These are phyloP conservation scores for Paraescarpia echinospica DNA, from an alignment of 1,140 invertebrate genomes.

Conservation along the genomic window DNA sequence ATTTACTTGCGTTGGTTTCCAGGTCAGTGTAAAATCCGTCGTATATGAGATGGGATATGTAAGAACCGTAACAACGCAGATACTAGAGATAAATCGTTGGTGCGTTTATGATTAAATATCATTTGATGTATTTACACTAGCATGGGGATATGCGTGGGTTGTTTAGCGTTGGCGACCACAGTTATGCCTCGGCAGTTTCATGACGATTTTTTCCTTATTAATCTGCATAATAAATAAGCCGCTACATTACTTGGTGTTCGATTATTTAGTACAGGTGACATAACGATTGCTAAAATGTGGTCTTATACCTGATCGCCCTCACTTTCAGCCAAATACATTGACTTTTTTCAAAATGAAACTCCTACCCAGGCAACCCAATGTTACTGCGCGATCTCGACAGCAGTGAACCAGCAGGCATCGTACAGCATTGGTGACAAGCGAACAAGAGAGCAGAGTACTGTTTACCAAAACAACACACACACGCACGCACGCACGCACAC, in stretches of 20 bases:
- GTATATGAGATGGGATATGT: background rate
- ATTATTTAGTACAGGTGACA: too few relatives aligned
- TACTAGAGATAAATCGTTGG: background rate
- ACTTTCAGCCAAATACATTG: too few relatives aligned
- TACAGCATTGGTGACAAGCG: background rate
- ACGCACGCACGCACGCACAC: background rate
- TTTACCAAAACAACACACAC: background rate
- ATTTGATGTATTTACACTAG: background rate
- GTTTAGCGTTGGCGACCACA: too few relatives aligned
- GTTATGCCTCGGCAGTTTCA: too few relatives aligned
- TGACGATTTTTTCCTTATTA: too few relatives aligned
- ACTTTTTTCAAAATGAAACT: background rate
- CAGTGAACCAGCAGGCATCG: background rate
- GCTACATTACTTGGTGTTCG: too few relatives aligned
- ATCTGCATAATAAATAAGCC: too few relatives aligned
- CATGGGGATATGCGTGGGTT: background rate
- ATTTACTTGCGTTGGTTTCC: background rate
- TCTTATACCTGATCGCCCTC: too few relatives aligned
- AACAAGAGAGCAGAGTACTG: background rate
- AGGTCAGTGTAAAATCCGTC: background rate
- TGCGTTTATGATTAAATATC: background rate
- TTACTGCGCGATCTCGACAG: background rate
- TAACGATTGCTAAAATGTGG: too few relatives aligned
- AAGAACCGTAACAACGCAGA: background rate
- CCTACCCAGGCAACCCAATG: background rate